Evolutionary conservation across 2,113 vertebrate species (phyloP).

Genomic region (Laticauda colubrina): DNA sequence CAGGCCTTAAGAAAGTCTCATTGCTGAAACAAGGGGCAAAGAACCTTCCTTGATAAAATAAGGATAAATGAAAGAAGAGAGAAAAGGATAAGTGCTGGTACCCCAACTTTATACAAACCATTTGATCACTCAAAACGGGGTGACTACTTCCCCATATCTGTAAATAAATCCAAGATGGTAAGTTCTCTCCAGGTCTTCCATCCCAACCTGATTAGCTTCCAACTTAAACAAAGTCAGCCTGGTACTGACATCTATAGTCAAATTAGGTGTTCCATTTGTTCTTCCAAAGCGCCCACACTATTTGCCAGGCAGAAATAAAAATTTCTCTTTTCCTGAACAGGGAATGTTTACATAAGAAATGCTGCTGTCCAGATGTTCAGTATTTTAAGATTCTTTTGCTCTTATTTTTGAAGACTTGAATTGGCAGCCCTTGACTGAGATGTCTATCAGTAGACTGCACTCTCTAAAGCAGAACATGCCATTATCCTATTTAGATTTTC

Average conservation of each 20-base stretch:
- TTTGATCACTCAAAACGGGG: neutral
- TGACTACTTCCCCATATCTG: neutral
- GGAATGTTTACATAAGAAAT: neutral
- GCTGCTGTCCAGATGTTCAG: neutral
- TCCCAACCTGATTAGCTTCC: neutral
- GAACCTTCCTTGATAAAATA: neutral
- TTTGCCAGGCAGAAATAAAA: neutral
- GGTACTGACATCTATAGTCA: neutral
- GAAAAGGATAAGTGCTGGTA: neutral
- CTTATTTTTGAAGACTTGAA: neutral
- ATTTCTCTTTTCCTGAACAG: neutral
- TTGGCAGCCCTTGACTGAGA: neutral
- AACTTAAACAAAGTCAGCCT: neutral
- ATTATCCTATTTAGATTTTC: neutral
- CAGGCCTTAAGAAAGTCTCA: neutral
- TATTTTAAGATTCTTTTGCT: neutral
- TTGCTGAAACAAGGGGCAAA: neutral
- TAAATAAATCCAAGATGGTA: neutral
- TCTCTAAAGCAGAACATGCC: neutral
- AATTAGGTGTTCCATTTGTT: neutral
- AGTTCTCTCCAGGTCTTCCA: neutral
- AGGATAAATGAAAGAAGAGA: neutral
- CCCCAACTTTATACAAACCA: neutral
- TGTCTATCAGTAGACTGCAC: neutral
- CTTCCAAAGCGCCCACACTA: neutral